Evolutionary conservation across 53 echinoderm and acorn worm genomes (phyloP).

Genomic region (Luidia sarsii): DNA sequence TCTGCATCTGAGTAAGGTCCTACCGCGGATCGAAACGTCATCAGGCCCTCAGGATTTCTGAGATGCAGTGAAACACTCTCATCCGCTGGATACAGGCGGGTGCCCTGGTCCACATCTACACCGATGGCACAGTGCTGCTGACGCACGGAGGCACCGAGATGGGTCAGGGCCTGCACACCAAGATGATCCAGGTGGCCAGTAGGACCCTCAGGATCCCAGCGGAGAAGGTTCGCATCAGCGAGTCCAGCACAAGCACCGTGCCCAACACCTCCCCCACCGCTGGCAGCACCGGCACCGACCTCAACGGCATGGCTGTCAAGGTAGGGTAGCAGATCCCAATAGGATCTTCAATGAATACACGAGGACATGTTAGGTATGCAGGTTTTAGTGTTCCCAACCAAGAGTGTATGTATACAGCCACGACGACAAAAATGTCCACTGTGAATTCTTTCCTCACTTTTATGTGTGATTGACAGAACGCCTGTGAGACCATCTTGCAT

Average conservation of each 20-base stretch:
- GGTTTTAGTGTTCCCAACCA: too few relatives aligned
- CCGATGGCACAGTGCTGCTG: constrained; percentile 83
- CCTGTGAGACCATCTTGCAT: constrained; percentile 76
- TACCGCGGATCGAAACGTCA: too few relatives aligned
- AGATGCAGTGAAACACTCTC: background rate
- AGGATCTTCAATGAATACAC: too few relatives aligned
- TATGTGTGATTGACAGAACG: constrained; percentile 45
- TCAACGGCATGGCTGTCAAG: constrained; percentile 86
- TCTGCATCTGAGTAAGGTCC: too few relatives aligned
- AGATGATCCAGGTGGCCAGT: constrained; percentile 90
- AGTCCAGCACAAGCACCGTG: constrained; percentile 80
- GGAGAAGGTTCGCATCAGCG: constrained; percentile 69
- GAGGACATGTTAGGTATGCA: too few relatives aligned
- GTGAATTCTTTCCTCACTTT: too few relatives aligned
- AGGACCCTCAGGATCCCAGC: constrained; percentile 68
- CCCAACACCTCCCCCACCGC: constrained; percentile 79
- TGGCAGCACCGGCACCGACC: constrained; percentile 76
- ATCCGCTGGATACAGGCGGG: constrained; percentile 59
- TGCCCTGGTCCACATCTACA: constrained; percentile 85
- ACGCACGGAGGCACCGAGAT: constrained; percentile 88
- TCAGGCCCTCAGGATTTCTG: background rate
- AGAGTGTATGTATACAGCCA: too few relatives aligned
- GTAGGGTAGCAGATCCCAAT: constrained; percentile 22
- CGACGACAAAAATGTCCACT: too few relatives aligned
- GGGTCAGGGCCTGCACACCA: constrained; percentile 93